Base-by-base conservation (phyloP, 2,113 vertebrate species). In the Barbus barbus region DNA sequence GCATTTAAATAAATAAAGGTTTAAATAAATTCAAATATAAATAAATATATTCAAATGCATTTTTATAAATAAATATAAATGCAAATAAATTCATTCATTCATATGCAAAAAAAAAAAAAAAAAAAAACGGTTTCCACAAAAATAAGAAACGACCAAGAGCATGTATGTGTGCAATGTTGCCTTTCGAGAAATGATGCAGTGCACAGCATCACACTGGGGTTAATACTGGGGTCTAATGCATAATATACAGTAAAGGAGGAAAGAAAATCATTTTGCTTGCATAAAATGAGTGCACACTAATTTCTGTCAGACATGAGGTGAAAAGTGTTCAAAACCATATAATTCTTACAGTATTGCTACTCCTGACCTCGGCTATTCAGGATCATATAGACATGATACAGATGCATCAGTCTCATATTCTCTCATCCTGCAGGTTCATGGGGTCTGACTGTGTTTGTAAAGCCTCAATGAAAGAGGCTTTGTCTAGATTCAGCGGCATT, bases 401-500 rank as follows among this genome's bases (percentile, higher is more conserved):
- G 0, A 65, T 31, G 61, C 26, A 18, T 65, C 6, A 7, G 14
- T 14, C 13, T 63, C 5, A 16, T 63, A 16, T 63, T 28, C 14
- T 28, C 24, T 2, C 11, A 44, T 44, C 41, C 2, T 11, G n/a
- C 11, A 46, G 12, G 1, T 46, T 24, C 9, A 31, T 1, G 38
- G 9, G 38, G 38, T 41, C 9, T 41, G 38, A 41, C 11, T 0
- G 61, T 31, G 26, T 31, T 16, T 8, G 60, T 63, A 28, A 31
- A 41, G 41, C 41, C 11, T 44, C 9, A 44, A 12, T 44, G 41
- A 44, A 44, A 75, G 67, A 46, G 41, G 31, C 63, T 24, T 7
- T 31, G 12, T 41, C 31, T 83, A 51, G 46, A 61, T 67, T 24
- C 48, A 67, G 72, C 51, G 22, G 60, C 60, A 48, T 84, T n/a